phyloP scores from a whole-genome alignment of 2,797 vertebrate genomes.

The Parambassis ranga region DNA sequence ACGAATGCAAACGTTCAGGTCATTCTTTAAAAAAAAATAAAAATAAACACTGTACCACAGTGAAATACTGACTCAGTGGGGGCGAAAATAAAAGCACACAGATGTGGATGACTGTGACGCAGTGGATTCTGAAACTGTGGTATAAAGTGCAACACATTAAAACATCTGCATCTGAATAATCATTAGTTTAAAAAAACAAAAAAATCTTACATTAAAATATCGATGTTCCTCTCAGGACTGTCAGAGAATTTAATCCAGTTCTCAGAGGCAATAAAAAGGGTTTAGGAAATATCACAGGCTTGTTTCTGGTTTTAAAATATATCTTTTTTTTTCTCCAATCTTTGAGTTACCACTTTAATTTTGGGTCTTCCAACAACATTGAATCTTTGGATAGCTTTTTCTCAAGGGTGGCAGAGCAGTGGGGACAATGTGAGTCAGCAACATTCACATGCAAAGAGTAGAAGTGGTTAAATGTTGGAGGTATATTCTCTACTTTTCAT shows the following conservation, averaged over 20 bases:
- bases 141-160: conserved; percentile 53
- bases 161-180: conserved; percentile 15
- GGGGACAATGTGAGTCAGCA: background rate
- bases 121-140: conserved; percentile 25
- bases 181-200: background rate
- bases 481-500: too few relatives aligned
- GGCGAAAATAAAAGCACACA: background rate
- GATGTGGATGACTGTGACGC: conserved; percentile 1
- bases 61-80: conserved; percentile 22
- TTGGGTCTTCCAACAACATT: background rate
- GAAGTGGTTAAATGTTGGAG: too few relatives aligned
- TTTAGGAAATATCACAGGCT: background rate
- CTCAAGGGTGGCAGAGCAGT: background rate
- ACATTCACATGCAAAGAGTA: background rate
- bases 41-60: conserved; percentile 16
- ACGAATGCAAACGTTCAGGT: background rate
- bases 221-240: background rate
- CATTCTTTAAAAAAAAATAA: conserved; percentile 6
- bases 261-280: background rate
- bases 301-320: too few relatives aligned
- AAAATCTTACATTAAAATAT: background rate
- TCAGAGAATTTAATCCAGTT: background rate
- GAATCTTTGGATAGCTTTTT: background rate
- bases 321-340: too few relatives aligned
- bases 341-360: too few relatives aligned